These are phyloP conservation scores for Parauchenoglanis ngamensis DNA, from an alignment of 2,797 vertebrate species.

Conservation along the genomic window DNA sequence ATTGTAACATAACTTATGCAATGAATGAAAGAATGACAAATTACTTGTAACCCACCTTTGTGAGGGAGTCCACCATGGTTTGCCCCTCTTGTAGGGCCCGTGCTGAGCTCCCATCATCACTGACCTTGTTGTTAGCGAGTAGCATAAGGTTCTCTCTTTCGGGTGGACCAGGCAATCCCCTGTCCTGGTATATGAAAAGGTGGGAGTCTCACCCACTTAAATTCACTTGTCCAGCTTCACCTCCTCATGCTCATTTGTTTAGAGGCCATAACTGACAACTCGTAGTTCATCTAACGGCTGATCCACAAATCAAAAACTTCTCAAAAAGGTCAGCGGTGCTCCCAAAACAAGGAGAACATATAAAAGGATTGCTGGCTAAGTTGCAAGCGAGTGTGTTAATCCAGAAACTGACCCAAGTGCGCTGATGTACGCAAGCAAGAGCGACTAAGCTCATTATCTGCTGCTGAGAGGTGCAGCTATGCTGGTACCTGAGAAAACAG, in stretches of 20 bases:
- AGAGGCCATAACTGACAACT: constrained; percentile 14
- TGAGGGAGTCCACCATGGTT: constrained; percentile 74
- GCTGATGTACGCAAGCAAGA: constrained; percentile 71
- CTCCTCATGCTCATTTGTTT: constrained; percentile 47
- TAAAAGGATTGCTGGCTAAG: constrained; percentile 60
- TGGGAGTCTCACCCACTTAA: constrained; percentile 58
- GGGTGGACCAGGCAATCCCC: constrained; percentile 33
- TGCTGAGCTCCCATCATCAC: constrained; percentile 68
- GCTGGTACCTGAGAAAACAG: constrained; percentile 65
- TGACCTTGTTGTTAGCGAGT: constrained; percentile 78
- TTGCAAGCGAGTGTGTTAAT: constrained; percentile 71
- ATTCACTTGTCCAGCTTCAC: constrained; percentile 54
- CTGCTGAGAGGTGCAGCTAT: constrained; percentile 62
- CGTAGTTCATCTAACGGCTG: background rate
- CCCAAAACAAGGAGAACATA: constrained; percentile 36
- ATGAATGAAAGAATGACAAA: background rate
- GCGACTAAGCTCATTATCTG: constrained; percentile 78
- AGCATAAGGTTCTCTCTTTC: constrained; percentile 68
- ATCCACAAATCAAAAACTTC: constrained; percentile 14
- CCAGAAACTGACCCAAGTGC: constrained; percentile 76
- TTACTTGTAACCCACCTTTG: constrained; percentile 71
- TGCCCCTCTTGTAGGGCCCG: constrained; percentile 69
- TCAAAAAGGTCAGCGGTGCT: background rate
- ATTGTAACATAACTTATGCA: background rate
- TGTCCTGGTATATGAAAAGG: constrained; percentile 41